phyloP scores from a whole-genome alignment of 1,140 invertebrate genomes.

The Kradibia gibbosae region DNA sequence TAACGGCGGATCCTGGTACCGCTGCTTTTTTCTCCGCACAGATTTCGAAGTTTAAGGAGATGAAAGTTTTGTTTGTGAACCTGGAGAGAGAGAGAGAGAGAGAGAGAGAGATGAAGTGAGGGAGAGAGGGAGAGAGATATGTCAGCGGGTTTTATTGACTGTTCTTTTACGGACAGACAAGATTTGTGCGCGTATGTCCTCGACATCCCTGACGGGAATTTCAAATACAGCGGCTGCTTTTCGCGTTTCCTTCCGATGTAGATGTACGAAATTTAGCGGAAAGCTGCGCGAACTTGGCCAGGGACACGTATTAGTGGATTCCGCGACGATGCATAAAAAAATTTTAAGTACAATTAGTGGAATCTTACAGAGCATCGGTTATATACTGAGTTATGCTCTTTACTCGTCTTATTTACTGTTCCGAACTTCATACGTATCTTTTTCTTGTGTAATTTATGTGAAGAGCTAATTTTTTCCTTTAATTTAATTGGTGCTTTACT shows the following conservation, averaged over 20 bases:
- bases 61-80: constrained; percentile 5
- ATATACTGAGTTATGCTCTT: neutral
- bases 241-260: neutral
- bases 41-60: constrained; percentile 26
- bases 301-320: neutral
- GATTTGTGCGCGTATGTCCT: neutral
- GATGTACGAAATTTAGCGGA: neutral
- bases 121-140: neutral
- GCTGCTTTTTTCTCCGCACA: neutral
- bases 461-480: neutral
- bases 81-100: neutral
- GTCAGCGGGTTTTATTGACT: constrained; percentile 17
- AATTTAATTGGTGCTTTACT: constrained; percentile 12
- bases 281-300: neutral
- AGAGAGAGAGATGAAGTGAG: too few relatives aligned
- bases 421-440: neutral
- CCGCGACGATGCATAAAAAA: neutral
- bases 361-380: neutral
- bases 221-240: neutral
- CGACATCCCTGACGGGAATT: neutral
- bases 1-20: neutral
- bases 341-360: constrained; percentile 3
- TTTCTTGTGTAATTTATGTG: neutral
- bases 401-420: neutral
- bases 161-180: neutral